Conservation (phyloP, 2,888 invertebrate species). For the Matsumyia berberina region DNA sequence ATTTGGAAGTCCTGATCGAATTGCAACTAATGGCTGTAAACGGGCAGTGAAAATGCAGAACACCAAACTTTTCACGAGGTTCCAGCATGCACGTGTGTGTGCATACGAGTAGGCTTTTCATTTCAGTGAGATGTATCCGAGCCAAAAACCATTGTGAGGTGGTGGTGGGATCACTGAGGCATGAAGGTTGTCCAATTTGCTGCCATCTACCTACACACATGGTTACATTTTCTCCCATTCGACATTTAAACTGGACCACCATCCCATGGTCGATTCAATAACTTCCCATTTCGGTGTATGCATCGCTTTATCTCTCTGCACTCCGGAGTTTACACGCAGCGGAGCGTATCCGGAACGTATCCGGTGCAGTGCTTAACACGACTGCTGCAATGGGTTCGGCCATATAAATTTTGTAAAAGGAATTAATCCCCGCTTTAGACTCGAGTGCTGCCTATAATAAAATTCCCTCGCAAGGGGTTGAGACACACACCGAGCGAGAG, state of each 20-base stretch:
- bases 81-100: too few species aligned
- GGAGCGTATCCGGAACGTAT: constrained; percentile 55
- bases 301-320: constrained; percentile 37
- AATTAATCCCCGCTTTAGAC: constrained; percentile 43
- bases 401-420: constrained; percentile 57
- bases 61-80: not conserved
- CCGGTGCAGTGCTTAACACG: constrained; percentile 50
- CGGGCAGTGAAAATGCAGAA: constrained; percentile 12
- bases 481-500: too few species aligned
- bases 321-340: constrained; percentile 54
- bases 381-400: constrained; percentile 35
- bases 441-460: constrained; percentile 30
- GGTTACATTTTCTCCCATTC: constrained; percentile 43
- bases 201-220: not conserved
- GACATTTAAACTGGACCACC: constrained; percentile 23
- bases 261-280: constrained; percentile 56
- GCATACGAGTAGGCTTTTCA: too few species aligned
- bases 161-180: constrained; percentile 24
- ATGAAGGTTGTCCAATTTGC: constrained; percentile 57
- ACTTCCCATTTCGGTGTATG: constrained; percentile 58
- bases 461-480: constrained; percentile 24
- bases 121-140: not conserved
- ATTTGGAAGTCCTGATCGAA: constrained; percentile 37
- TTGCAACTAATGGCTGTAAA: constrained; percentile 50
- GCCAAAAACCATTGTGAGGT: too few species aligned